Evolutionary conservation across 2,888 invertebrate species (phyloP), one percentile per base, ranked within the genome.

Genomic region (Sinelater perroti): DNA sequence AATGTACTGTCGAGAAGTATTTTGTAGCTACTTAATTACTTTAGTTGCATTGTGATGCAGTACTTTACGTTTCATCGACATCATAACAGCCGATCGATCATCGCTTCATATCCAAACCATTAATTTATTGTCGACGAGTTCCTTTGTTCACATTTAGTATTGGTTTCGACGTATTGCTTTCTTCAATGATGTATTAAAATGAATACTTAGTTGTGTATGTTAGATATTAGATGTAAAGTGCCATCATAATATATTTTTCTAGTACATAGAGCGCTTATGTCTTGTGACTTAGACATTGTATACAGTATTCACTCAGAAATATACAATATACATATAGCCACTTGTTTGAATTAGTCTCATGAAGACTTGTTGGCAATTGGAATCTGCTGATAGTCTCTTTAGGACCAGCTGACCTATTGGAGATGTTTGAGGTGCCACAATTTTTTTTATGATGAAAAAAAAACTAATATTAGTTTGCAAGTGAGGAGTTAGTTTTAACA

Each of bases 241-340:
- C 78, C 78, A 78, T 78, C 77, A 76, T 72, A 73, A 77, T 78
- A 78, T 78, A 79, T 79, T 78, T 79, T 78, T 78, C 76, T 79
- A 79, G 78, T 76, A 76, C 70, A 77, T 78, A 78, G 78, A 77
- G 74, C 75, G 78, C 78, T 78, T 78, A 77, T 74, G 77, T 78
- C 76, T 77, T 73, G 77, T 77, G 76, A 77, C 74, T 76, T 77
- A 77, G 77, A 77, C 74, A 75, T 77, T 78, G 76, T 78, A 78
- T 78, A 78, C 77, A 78, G 78, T 78, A 78, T 78, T 77, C 75
- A 72, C 72, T 75, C 75, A 74, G 76, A 75, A 74, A 77, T 75
- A 78, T 76, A 78, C 75, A 78, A 74, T 76, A 76, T 72, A n/a
- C n/a, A n/a, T n/a, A n/a, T n/a, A n/a, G n/a, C n/a, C n/a, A n/a